These are phyloP conservation scores for Diaperis boleti DNA, from an alignment of 2,888 invertebrate species.

Conservation along the genomic window DNA sequence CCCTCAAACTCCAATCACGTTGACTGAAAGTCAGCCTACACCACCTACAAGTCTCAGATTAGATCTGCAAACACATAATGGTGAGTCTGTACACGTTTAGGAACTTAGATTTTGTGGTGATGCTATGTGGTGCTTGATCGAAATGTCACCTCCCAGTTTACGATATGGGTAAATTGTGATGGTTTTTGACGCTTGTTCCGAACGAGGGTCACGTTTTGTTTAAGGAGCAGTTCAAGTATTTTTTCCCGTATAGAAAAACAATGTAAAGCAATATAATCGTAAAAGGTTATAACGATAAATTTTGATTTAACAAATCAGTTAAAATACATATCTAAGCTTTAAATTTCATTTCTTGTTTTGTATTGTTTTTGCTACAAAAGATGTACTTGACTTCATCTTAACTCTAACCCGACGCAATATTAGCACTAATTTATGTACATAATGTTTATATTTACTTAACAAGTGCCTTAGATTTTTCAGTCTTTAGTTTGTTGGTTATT, in stretches of 20 bases:
- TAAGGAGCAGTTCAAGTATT: background rate
- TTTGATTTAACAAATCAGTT: no score
- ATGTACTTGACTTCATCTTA: no score
- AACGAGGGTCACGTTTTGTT: constrained; percentile 2
- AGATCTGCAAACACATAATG: constrained; percentile 67
- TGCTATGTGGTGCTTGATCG: constrained; percentile 42
- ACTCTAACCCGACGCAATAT: constrained; percentile 14
- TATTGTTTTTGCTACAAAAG: no score
- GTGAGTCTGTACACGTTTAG: constrained; percentile 67
- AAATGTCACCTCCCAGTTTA: constrained; percentile 65
- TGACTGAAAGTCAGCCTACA: constrained; percentile 59
- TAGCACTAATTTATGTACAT: constrained; percentile 31
- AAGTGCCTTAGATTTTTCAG: constrained; percentile 22
- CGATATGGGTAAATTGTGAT: constrained; percentile 64
- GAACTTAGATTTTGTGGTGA: constrained; percentile 34
- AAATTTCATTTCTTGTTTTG: no score
- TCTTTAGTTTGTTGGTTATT: constrained; percentile 2
- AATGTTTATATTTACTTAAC: constrained; percentile 33
- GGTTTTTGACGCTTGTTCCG: constrained; percentile 63
- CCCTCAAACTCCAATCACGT: constrained; percentile 79
- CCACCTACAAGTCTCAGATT: constrained; percentile 67
- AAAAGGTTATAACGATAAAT: no score
- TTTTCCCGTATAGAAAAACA: no score
- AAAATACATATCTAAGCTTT: no score
- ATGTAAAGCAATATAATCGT: no score